These are phyloP conservation scores for Portunus trituberculatus DNA, from an alignment of 1,140 invertebrate species.

Conservation along the genomic window DNA sequence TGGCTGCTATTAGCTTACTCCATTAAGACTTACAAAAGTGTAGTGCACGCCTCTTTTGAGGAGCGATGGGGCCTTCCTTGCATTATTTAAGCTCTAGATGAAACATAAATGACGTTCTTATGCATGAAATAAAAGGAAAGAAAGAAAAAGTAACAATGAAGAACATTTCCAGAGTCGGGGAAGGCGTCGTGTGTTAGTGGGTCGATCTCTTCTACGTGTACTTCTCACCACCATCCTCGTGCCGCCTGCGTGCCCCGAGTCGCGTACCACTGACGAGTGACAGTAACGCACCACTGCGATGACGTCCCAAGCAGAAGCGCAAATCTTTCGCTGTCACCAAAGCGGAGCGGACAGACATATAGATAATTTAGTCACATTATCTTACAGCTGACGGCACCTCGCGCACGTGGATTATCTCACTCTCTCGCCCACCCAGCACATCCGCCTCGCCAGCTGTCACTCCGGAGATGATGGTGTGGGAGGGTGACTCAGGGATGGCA, in stretches of 20 bases:
- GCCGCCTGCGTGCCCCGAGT: background rate
- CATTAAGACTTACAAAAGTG: conserved; percentile 23
- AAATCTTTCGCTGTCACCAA: background rate
- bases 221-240: background rate
- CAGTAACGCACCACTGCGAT: background rate
- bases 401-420: background rate
- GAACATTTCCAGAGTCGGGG: background rate
- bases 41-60: conserved; percentile 8
- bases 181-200: background rate
- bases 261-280: background rate
- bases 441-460: background rate
- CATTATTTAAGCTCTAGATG: background rate
- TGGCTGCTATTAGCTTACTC: conserved; percentile 20
- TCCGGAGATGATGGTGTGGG: background rate
- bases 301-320: background rate
- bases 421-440: background rate
- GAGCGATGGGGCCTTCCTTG: background rate
- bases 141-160: too few species aligned
- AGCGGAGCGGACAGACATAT: background rate
- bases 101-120: conserved; percentile 2
- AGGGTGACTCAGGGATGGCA: background rate
- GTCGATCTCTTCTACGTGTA: background rate
- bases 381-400: background rate
- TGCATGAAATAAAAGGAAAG: background rate
- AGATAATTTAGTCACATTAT: conserved; percentile 13